Base-by-base conservation (phyloP, 2,797 vertebrate genomes). In the Myotis daubentonii region DNA sequence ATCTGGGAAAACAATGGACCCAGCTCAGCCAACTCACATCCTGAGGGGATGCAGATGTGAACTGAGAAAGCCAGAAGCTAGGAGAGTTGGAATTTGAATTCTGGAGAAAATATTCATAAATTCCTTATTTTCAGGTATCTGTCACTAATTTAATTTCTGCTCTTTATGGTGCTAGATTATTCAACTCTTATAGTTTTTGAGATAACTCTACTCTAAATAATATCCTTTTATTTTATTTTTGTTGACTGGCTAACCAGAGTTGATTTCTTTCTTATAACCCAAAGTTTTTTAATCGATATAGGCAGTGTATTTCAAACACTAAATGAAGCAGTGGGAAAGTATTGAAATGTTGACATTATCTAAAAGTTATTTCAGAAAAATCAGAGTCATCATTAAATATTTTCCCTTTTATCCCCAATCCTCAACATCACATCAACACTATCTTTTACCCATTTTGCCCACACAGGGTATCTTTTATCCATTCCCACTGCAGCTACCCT, bases 321-420 rank as follows among this genome's bases (percentile, higher is more conserved):
- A 28, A 53, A 41, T 65, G 38, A 87, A n/a, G 17, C 22, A 85
- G 8, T 79, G 55, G 84, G 55, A 49, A 87, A 89, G 38, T 41
- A 87, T 13, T 95, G 38, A 82, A 87, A 60, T 87, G 33, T 92
- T 93, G 23, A n/a, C 13, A 16, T 57, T 81, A 79, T 72, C 23
- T 93, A 84, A 87, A 94, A 87, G 16, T 87, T 51, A 85, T 83
- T 78, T 94, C 60, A 78, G 76, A 95, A 94, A 68, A 13, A 65
- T 41, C 28, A 82, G 68, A n/a, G 28, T 87, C 87, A 83, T 68
- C 65, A 79, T 84, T 81, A 70, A 22, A 10, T 86, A 19, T 60
- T 82, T 92, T 66, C 30, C 79, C 57, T n/a, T 82, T 47, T 85
- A 19, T 16, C 38, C 3, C 11, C 62, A 92, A 16, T 89, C 70